phyloP scores from a whole-genome alignment of 2,888 invertebrate species.

The Lasioglossum vierecki region DNA sequence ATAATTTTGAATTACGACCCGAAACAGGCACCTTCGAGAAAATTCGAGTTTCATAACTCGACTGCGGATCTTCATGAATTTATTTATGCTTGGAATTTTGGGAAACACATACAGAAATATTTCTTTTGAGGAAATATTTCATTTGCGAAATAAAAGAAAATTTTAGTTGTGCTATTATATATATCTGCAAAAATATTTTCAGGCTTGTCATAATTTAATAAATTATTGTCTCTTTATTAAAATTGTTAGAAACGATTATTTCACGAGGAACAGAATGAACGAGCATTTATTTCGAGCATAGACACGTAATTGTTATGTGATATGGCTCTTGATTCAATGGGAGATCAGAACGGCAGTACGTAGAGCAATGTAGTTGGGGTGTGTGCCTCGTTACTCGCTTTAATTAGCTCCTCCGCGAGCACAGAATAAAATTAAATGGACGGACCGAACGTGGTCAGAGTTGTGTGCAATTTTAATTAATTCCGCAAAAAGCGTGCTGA shows the following conservation, averaged over 20 bases:
- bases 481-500: not conserved
- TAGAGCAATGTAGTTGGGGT: not conserved
- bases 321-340: not conserved
- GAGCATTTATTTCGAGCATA: not conserved
- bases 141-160: not conserved
- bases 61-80: not conserved
- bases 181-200: too few species aligned
- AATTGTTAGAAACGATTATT: too few species aligned
- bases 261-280: not conserved
- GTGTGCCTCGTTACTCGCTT: conserved; percentile 8
- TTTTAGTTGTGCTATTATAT: too few species aligned
- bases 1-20: not conserved
- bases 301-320: not conserved
- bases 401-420: conserved; percentile 1
- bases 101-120: not conserved
- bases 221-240: too few species aligned
- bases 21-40: not conserved
- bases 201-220: too few species aligned
- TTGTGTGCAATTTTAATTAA: conserved; percentile 4
- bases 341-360: not conserved
- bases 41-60: not conserved
- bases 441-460: not conserved
- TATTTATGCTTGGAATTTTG: not conserved
- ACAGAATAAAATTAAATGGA: not conserved
- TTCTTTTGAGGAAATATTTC: not conserved